Percentiles rank a stretch among this genome's conserved stretches.
Evolutionary conservation across 2,888 invertebrate genomes (phyloP).

Genomic region (Thecophora atra): DNA sequence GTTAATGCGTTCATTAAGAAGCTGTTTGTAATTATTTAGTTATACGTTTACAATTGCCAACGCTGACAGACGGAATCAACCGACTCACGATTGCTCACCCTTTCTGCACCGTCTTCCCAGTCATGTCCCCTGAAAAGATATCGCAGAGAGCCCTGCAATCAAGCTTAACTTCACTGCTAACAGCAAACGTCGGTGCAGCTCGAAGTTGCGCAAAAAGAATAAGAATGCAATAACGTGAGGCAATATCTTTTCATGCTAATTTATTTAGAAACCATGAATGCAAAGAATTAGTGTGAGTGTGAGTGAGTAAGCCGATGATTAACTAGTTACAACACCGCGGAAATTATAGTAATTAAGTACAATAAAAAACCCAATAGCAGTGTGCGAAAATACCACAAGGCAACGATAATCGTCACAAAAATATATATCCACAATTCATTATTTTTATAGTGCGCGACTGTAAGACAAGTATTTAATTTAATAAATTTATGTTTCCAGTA

Average conservation of each 20-base stretch:
- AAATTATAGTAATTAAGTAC: conserved; percentile 38
- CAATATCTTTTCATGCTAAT: conserved; percentile 34
- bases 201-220: conserved; percentile 23
- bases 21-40: not conserved
- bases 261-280: conserved; percentile 39
- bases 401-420: too few species aligned
- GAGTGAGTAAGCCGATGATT: conserved; percentile 2
- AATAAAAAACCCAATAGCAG: conserved; percentile 26
- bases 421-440: too few species aligned
- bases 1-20: not conserved
- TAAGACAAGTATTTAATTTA: too few species aligned
- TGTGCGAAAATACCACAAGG: conserved; percentile 28
- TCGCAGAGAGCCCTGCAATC: not conserved
- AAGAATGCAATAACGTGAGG: not conserved
- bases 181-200: too few species aligned
- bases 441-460: too few species aligned
- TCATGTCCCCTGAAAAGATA: too few species aligned
- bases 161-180: too few species aligned
- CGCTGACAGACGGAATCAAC: conserved; percentile 2
- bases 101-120: too few species aligned
- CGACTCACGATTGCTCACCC: too few species aligned
- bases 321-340: not conserved
- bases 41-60: not conserved
- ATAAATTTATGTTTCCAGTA: too few species aligned
- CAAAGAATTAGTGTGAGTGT: not conserved